Evolutionary conservation across 2,113 vertebrate species (phyloP).

Genomic region (Cygnus atratus): DNA sequence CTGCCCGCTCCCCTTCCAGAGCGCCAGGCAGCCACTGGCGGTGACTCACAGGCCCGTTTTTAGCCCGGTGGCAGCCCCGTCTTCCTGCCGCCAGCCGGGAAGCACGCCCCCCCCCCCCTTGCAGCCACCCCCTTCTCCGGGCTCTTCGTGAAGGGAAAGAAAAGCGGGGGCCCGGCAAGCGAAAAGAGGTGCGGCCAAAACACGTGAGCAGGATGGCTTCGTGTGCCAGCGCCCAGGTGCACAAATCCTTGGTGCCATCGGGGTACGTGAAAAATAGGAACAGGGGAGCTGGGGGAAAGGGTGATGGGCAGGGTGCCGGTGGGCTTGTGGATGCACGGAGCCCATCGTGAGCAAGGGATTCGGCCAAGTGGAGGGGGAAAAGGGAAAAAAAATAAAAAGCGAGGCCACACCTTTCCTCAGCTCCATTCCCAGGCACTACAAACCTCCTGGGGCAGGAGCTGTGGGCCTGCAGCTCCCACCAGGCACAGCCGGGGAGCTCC

Average conservation of each 20-base stretch:
- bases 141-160: background rate
- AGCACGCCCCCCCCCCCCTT: accelerated
- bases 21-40: background rate
- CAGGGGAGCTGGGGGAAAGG: background rate
- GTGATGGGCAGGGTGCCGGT: background rate
- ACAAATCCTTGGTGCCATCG: accelerated
- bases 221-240: too few species aligned
- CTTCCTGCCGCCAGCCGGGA: background rate
- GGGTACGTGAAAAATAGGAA: background rate
- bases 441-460: background rate
- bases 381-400: background rate
- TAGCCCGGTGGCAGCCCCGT: background rate
- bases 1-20: background rate
- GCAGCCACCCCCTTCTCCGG: background rate
- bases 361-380: background rate
- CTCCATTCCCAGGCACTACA: conserved; percentile 28
- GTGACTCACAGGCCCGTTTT: background rate
- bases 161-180: background rate
- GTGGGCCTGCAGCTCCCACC: accelerated
- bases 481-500: background rate
- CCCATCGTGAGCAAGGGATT: background rate
- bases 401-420: conserved; percentile 17
- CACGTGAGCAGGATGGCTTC: background rate
- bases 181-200: background rate
- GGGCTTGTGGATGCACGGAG: background rate